Base-by-base conservation (phyloP, 2,888 invertebrate species). In the Mantis religiosa region DNA sequence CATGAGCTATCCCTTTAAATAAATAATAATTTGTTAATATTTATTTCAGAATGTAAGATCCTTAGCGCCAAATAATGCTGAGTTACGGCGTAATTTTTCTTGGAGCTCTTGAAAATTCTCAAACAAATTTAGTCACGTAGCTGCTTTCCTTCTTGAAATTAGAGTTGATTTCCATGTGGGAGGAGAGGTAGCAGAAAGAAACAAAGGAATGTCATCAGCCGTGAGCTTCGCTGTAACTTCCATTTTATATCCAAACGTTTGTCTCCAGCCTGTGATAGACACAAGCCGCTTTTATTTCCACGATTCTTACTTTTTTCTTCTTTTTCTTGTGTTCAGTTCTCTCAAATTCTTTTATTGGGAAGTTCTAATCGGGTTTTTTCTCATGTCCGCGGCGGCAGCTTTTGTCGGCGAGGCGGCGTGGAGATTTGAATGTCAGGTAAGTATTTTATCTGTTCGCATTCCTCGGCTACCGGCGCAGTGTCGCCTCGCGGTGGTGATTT, bases 381-480 rank as follows among this genome's bases (percentile, higher is more conserved):
- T 71, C 54, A 71, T 71, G 54, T 71, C 54, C 25, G 25, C 54
- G 54, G 54, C 54, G 54, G 54, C 3, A 71, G 54, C 54, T 71
- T 71, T 71, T 71, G 54, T 71, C 54, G 54, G 54, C 54, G 54
- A 71, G 54, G 54, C 54, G 54, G 54, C 25, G 54, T 20, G 54
- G 54, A 82, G 87, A 82, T 82, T 87, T 87, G 87, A 82, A 87
- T 87, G 87, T 87, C 87, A 87, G 82, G 82, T 87, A 87, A 87
- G 34, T 82, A 87, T 87, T 87, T 87, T 87, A 87, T 87, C 82
- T 87, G 34, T 82, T 27, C 87, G 82, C 87, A 87, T 87, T 87
- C 87, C 87, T 54, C 30, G 12, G 87, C 87, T 87, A 87, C 87
- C 41, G 87, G 34, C 34, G 41, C 87, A 82, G 34, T 87, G 87